These are phyloP conservation scores for Nesidiocoris tenuis DNA, from an alignment of 2,888 invertebrate species.

Conservation along the genomic window DNA sequence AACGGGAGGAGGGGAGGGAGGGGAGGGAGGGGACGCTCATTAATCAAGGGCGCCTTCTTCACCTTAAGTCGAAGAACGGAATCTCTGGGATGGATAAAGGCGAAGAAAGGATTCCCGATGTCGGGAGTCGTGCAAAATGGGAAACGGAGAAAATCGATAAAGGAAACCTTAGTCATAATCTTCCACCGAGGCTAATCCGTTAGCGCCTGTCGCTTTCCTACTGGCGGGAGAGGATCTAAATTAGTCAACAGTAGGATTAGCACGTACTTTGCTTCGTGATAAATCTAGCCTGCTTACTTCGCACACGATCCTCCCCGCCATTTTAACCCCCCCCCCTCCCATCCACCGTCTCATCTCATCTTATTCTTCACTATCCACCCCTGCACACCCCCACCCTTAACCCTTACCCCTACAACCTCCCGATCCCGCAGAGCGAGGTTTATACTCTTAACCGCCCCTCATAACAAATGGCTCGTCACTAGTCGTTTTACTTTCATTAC, in stretches of 20 bases:
- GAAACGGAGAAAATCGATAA: slow-evolving; percentile 28
- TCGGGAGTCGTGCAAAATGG: background rate
- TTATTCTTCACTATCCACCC: too few species aligned
- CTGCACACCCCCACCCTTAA: too few species aligned
- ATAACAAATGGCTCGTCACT: slow-evolving; percentile 27
- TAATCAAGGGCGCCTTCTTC: slow-evolving; percentile 28
- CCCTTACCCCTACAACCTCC: too few species aligned
- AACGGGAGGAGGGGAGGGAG: background rate
- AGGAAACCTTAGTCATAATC: slow-evolving; percentile 40
- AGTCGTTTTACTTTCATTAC: slow-evolving; percentile 38
- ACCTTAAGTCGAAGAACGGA: slow-evolving; percentile 10
- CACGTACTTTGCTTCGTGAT: slow-evolving; percentile 38
- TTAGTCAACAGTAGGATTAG: slow-evolving; percentile 34
- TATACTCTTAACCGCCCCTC: background rate
- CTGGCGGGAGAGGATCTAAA: slow-evolving; percentile 19
- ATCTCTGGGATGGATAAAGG: background rate
- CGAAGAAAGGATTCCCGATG: background rate
- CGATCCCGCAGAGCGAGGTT: too few species aligned
- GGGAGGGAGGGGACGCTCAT: background rate
- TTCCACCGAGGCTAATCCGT: slow-evolving; percentile 40
- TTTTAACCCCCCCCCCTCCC: background rate
- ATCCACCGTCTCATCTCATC: background rate
- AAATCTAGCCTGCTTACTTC: slow-evolving; percentile 30
- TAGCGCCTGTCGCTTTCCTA: slow-evolving; percentile 5
- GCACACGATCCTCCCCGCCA: background rate